Base-by-base conservation (phyloP, 2,888 invertebrate genomes). In the Eilema depressum region DNA sequence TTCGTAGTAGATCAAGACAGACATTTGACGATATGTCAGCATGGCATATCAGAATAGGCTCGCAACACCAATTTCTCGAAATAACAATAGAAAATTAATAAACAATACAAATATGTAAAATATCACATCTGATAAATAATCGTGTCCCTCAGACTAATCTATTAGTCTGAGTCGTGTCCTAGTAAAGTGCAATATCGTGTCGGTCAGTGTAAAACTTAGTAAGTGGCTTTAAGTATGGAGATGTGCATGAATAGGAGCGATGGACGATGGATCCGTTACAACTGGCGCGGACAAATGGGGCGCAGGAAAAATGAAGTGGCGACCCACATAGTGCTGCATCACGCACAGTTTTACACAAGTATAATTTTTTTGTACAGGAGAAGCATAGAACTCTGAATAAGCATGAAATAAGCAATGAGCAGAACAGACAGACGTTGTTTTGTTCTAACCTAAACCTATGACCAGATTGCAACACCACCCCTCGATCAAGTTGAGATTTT, bases 241-340 rank as follows among this genome's bases (percentile, higher is more conserved):
- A 57, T 66, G 59, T 66, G 66, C 59, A n/a, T 53, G 66, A 66
- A 60, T 60, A 37, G 56, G 25, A 57, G 20, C 37, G 33, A 60
- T 37, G 61, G 30, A 62, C 60, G 62, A 70, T 61, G 53, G 62
- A 65, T 53, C 59, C 33, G 66, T 66, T 70, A 66, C 70, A 70
- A 30, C 41, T 70, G 66, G 61, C 47, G 47, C 30, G 66, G 53
- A 59, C 61, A 66, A 63, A 70, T 63, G 23, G 69, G 65, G 33
- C 66, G 62, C 37, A 37, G 57, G 41, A 70, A 30, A 63, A 62
- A 70, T 70, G 62, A 33, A 63, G 57, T 57, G 70, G 62, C 25
- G 70, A 66, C 66, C 70, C 66, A 57, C 23, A 70, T 70, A 56
- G 14, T 37, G 30, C 25, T 1, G 14, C 33, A 26, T 37, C 57